Evolutionary conservation across 2,797 vertebrate species (phyloP), one percentile per base, ranked within the genome.

Genomic region (Paedocypris micromegethes): DNA sequence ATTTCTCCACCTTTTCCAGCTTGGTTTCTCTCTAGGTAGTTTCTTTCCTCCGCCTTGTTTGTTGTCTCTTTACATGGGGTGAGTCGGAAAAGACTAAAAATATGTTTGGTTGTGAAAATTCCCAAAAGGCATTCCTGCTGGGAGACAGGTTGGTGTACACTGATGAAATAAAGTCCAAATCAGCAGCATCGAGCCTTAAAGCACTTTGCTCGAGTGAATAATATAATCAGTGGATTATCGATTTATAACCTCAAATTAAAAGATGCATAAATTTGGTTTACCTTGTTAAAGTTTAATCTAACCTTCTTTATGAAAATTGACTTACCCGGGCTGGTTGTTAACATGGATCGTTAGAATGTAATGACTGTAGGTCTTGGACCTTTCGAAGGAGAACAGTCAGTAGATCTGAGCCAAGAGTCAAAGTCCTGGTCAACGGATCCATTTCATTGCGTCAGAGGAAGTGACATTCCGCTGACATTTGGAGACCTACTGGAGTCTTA

Each of bases 391-490:
- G 23, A 23, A 23, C 23, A 23, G 23, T 1, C 23, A 23, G 23
- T 23, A 23, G 23, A 23, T 23, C 23, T 23, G 23, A 23, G 23
- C 23, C 23, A 23, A 60, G 8, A 63, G 53, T 42, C 68, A 70
- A n/a, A 61, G 72, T 69, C 61, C 57, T 8, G 62, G 5, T 45
- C 5, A 23, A 23, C 23, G 23, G 23, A 23, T 23, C 23, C 23
- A 23, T 23, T 23, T 23, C 23, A 23, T 23, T 23, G 23, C 70
- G 5, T 76, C 52, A 74, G 80, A 86, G 76, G 74, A 85, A 82
- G 82, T 89, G 88, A 88, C 88, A 88, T 90, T 90, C 87, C 64
- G 54, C 66, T 90, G 89, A 89, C 90, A 90, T 90, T 91, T 90
- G 81, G 83, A 81, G 84, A 59, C 64, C 83, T 82, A 67, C 70